Conservation (phyloP, 2,888 invertebrate genomes). For the Lithophane ornitopus region DNA sequence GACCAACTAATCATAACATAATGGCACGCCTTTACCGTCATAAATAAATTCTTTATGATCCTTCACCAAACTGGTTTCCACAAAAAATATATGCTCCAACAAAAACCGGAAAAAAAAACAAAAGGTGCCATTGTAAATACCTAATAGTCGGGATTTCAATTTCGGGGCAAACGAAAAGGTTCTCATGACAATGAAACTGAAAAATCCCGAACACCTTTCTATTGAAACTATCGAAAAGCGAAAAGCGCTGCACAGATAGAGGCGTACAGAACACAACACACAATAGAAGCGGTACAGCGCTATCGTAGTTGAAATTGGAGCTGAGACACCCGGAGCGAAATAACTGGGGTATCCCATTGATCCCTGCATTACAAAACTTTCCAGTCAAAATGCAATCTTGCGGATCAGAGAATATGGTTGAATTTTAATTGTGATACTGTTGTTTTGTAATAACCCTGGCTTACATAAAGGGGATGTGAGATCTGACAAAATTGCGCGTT, state of each 20-base stretch:
- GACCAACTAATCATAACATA: conserved; percentile 83
- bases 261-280: conserved; percentile 51
- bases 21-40: conserved; percentile 81
- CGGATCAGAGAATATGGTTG: not conserved
- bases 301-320: conserved; percentile 73
- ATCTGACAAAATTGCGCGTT: conserved; percentile 86
- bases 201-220: conserved; percentile 82
- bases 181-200: conserved; percentile 82
- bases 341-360: conserved; percentile 85
- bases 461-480: conserved; percentile 89
- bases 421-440: conserved; percentile 49
- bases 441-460: conserved; percentile 82
- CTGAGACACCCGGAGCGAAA: conserved; percentile 82
- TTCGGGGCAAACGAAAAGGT: conserved; percentile 75
- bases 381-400: conserved; percentile 65
- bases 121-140: conserved; percentile 82
- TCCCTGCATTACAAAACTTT: conserved; percentile 69
- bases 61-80: conserved; percentile 75
- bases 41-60: conserved; percentile 81
- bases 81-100: conserved; percentile 79
- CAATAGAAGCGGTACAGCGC: conserved; percentile 74
- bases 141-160: conserved; percentile 77
- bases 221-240: conserved; percentile 63
- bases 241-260: conserved; percentile 75
- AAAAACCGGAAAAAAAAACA: conserved; percentile 71